phyloP scores from a whole-genome alignment of 1,140 invertebrate species.

The Drosophila eugracilis region DNA sequence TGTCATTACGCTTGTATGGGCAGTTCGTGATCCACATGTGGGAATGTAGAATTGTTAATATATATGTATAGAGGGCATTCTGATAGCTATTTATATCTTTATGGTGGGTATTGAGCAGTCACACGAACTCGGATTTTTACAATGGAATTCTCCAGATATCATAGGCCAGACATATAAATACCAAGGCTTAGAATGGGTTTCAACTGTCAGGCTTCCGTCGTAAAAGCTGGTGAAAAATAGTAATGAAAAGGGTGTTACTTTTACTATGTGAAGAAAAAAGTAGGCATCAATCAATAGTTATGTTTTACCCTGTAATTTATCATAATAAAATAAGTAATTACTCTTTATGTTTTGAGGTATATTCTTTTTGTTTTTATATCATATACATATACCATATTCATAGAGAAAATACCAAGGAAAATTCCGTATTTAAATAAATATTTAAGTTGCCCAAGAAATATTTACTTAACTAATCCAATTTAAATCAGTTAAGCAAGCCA shows the following conservation, averaged over 20 bases:
- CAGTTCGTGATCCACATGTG: conserved; percentile 61
- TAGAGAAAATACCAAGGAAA: no score
- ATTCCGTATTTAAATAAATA: no score
- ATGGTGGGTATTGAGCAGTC: conserved; percentile 24
- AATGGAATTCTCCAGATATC: conserved; percentile 19
- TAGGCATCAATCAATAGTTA: neutral
- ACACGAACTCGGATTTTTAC: conserved; percentile 30
- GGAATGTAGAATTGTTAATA: conserved; percentile 32
- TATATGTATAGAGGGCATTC: conserved; percentile 23
- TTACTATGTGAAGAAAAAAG: neutral
- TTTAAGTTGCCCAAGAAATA: neutral
- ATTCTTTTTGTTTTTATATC: no score
- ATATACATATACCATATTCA: no score
- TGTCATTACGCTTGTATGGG: conserved; percentile 50
- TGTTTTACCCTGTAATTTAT: neutral
- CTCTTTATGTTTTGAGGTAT: no score
- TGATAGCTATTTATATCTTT: conserved; percentile 49
- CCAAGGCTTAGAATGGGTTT: conserved; percentile 35
- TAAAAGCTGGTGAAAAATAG: conserved; percentile 2
- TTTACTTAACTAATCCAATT: conserved; percentile 12
- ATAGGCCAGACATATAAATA: conserved; percentile 18
- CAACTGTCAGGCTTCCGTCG: neutral
- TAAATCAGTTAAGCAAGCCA: conserved; percentile 10
- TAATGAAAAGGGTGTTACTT: conserved; percentile 1
- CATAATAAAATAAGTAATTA: neutral